A percentile compares a stretch with the other conserved stretches of the same genome.
These are phyloP conservation scores for Larimichthys crocea DNA, from an alignment of 2,113 vertebrate genomes.

Conservation along the genomic window DNA sequence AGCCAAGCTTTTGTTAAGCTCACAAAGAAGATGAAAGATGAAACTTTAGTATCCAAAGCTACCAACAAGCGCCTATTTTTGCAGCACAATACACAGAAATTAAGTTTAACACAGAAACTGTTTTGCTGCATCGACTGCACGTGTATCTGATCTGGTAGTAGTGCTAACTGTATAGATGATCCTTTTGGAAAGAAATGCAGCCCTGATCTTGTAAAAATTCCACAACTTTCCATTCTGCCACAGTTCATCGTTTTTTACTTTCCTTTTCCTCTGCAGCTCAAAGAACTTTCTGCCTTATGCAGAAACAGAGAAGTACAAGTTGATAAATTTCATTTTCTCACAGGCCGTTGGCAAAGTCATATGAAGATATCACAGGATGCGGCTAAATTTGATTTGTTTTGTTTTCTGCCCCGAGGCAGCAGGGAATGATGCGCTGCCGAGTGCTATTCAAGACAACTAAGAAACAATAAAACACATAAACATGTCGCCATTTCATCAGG, in stretches of 20 bases:
- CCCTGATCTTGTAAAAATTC: background rate
- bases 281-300: background rate
- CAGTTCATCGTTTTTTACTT: background rate
- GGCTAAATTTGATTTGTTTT: constrained; percentile 10
- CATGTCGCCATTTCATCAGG: background rate
- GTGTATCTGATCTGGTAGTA: background rate
- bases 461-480: constrained; percentile 20
- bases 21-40: background rate
- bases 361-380: constrained; percentile 34
- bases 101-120: background rate
- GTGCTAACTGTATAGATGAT: background rate
- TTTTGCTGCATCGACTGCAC: background rate
- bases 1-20: background rate
- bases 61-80: background rate
- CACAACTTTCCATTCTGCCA: constrained; percentile 20
- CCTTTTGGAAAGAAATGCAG: background rate
- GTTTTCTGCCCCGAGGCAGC: constrained; percentile 7
- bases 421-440: background rate
- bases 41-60: background rate
- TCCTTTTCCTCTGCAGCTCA: background rate
- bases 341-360: constrained; percentile 28
- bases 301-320: constrained; percentile 33
- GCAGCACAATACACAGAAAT: no score
- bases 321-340: constrained; percentile 15
- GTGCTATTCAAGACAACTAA: constrained; percentile 5